Base-by-base conservation (phyloP, 1,140 invertebrate genomes). In the Cryptotermes secundus region DNA sequence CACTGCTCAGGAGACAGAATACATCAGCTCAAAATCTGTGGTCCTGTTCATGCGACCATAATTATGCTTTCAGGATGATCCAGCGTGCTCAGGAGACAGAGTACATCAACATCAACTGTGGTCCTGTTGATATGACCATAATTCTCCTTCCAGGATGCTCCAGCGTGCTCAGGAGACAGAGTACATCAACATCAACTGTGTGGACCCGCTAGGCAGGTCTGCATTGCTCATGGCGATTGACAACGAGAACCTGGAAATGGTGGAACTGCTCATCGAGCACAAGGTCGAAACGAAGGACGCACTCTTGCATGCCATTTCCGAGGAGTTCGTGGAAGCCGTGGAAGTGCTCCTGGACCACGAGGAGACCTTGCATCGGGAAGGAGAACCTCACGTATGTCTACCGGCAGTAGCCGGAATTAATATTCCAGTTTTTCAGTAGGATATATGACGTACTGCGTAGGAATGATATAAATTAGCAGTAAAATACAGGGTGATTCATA, bases 211-310 rank as follows among this genome's bases (percentile, higher is more conserved):
- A 87, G 98, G 97, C 59, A 92, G 97, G 86, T 96, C 95, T 81
- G 97, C 97, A 1, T 92, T 98, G 16, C 92, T 98, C 81, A 98
- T 98, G 96, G 97, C 98, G 85, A 99, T 99, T 86, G 98, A 99
- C 91, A 99, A 99, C 91, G 98, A 99, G 92, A 99, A 99, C 90
- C 93, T 99, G 85, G 98, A 99, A 91, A 99, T 99, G 98, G 97
- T 99, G 19, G 97, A 99, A 88, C 91, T 99, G 84, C 92, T 99
- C 85, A 95, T 99, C 84, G 95, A 96, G 89, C 93, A 95, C 88
- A 94, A 95, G 87, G 95, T 96, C 53, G 95, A 98, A 89, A 98
- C 97, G 0, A 96, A 97, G 87, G 97, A 99, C 90, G 97, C 98
- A 0, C 92, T 99, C 24, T 92, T 99, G 83, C 98, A 99, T 89